phyloP scores from a whole-genome alignment of 2,888 invertebrate genomes.

The Crioceris asparagi region DNA sequence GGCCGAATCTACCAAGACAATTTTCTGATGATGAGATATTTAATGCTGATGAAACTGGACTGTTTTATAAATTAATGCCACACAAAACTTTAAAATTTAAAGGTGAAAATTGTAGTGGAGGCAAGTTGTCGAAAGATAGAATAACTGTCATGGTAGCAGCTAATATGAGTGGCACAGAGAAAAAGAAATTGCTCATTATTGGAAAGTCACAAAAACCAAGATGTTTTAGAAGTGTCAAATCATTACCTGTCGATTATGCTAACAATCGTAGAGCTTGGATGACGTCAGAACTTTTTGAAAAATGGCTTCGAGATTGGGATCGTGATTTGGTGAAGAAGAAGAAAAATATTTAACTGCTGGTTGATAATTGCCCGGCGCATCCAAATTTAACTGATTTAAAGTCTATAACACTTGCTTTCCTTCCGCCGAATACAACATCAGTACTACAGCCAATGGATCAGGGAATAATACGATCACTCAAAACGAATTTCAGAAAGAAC shows the following conservation, averaged over 20 bases:
- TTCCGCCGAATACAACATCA: slow-evolving; percentile 15
- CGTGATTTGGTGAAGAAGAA: slow-evolving; percentile 9
- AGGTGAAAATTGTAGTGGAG: slow-evolving; percentile 21
- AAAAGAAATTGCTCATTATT: slow-evolving; percentile 24
- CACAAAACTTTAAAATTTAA: slow-evolving; percentile 20
- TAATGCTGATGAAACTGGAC: slow-evolving; percentile 2
- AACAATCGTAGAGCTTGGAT: slow-evolving; percentile 12
- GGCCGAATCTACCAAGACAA: neutral
- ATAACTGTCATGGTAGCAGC: slow-evolving; percentile 20
- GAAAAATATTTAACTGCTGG: slow-evolving; percentile 13
- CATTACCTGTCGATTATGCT: slow-evolving; percentile 18
- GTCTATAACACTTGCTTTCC: slow-evolving; percentile 10
- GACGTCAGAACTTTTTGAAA: slow-evolving; percentile 10
- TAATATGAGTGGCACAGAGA: slow-evolving; percentile 24
- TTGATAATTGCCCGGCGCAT: slow-evolving; percentile 17
- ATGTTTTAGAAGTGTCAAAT: slow-evolving; percentile 19
- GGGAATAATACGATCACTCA: neutral
- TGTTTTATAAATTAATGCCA: slow-evolving; percentile 2
- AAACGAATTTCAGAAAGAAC: neutral
- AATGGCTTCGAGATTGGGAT: slow-evolving; percentile 9
- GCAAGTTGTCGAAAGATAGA: slow-evolving; percentile 18
- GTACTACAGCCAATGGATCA: slow-evolving; percentile 10
- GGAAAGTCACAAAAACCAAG: slow-evolving; percentile 25
- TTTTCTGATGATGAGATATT: neutral
- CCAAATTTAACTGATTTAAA: slow-evolving; percentile 8